Base-by-base conservation (phyloP, 2,797 vertebrate genomes). In the Vipera latastei region DNA sequence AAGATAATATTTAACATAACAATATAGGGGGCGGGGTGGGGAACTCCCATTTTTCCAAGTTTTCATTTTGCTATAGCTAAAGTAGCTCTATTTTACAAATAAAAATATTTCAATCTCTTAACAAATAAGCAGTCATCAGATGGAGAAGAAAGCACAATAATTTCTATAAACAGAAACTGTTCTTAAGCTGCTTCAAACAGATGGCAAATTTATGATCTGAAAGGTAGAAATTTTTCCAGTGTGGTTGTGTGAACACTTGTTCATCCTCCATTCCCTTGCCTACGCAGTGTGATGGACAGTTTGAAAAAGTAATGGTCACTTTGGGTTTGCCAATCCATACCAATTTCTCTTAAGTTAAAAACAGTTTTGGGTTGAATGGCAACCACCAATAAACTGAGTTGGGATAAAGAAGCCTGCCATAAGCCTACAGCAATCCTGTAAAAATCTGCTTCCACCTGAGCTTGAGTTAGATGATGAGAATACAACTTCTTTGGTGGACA, bases 1-100 rank as follows among this genome's bases (percentile, higher is more conserved):
- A 69, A 92, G 53, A 94, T 61, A 89, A 78, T 22, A 26, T 63
- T 94, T 57, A 94, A 57, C 25, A 86, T 20, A 92, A 0, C 91
- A 65, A 26, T 20, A 26, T 0, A 65, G 57, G 56, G 20, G 22
- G 38, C 78, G 9, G 18, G 1, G 28, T 38, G 6, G 12, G n/a
- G 28, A 16, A 26, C 26, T 16, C 25, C 53, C 12, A 22, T 32
- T 53, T 55, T 25, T 38, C 6, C 48, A 55, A 1, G 22, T 53
- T 83, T 83, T 8, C 44, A 48, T 48, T 83, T 48, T 83, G 38
- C 18, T 83, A 25, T 25, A 48, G 20, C 86, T 38, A 57, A 88
- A 20, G 11, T 48, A 11, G 32, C 55, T 57, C 28, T 20, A 4
- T 38, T 59, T 88, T 73, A 73, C 6, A 73, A 38, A 73, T 73